phyloP scores from a whole-genome alignment of 2,113 vertebrate genomes.

The Hippocampus comes region DNA sequence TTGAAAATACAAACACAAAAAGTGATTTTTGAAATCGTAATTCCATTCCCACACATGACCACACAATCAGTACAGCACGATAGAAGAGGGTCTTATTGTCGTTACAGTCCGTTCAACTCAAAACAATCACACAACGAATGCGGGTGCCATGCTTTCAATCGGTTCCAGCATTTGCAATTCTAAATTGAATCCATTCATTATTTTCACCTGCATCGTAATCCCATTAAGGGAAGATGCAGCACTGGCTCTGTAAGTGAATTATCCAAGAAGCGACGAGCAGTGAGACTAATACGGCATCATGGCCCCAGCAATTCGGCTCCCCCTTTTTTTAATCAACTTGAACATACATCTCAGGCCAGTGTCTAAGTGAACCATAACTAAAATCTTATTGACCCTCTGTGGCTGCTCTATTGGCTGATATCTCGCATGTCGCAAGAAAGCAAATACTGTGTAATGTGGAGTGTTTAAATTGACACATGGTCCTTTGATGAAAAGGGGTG shows the following conservation, averaged over 20 bases:
- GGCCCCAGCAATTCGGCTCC: background rate
- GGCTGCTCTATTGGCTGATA: slow-evolving; percentile 26
- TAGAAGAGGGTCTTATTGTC: slow-evolving; percentile 22
- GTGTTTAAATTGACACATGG: background rate
- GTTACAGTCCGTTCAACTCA: slow-evolving; percentile 12
- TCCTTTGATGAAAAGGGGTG: background rate
- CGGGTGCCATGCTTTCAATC: slow-evolving; percentile 12
- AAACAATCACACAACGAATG: slow-evolving; percentile 20
- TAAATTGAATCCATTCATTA: slow-evolving; percentile 32
- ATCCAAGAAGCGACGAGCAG: slow-evolving; percentile 14
- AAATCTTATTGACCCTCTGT: slow-evolving; percentile 36
- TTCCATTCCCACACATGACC: too few species aligned
- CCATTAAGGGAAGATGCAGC: slow-evolving; percentile 15
- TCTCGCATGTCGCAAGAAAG: slow-evolving; percentile 10
- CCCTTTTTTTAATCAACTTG: background rate
- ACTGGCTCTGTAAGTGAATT: slow-evolving; percentile 35
- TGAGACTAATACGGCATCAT: slow-evolving; percentile 22
- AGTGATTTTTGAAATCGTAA: too few species aligned
- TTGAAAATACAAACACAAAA: too few species aligned
- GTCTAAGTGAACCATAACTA: slow-evolving; percentile 33
- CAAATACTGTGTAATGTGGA: slow-evolving; percentile 1
- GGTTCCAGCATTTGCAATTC: slow-evolving; percentile 39
- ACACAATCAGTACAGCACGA: background rate
- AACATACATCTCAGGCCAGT: slow-evolving; percentile 22
- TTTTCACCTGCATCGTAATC: slow-evolving; percentile 20